A percentile compares a stretch with the other conserved stretches of the same genome.
Conservation (phyloP, 2,888 invertebrate genomes). For the Drosophila quinaria region DNA sequence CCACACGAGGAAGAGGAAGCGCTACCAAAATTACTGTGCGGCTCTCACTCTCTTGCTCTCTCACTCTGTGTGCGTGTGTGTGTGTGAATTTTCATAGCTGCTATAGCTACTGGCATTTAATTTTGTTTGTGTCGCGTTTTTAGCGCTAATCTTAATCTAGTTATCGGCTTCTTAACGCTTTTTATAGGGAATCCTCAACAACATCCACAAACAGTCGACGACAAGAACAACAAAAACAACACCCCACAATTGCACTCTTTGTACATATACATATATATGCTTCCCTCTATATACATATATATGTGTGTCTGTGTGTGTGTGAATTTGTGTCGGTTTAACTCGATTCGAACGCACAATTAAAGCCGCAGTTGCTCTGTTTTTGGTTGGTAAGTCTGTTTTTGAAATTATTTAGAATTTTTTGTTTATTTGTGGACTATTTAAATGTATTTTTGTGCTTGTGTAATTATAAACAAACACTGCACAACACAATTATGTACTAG, state of each 20-base stretch:
- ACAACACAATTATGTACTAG: constrained; percentile 22
- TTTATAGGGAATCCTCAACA: constrained; percentile 30
- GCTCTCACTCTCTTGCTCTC: constrained; percentile 19
- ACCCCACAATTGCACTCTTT: constrained; percentile 17
- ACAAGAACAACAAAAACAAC: constrained; percentile 11
- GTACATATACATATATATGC: constrained; percentile 6
- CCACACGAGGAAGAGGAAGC: constrained; percentile 59
- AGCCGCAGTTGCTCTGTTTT: constrained; percentile 25
- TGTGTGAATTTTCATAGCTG: constrained; percentile 26
- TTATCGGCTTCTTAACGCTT: constrained; percentile 37
- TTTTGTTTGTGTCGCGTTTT: constrained; percentile 24
- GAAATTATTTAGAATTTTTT: constrained; percentile 28
- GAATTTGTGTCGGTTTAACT: constrained; percentile 7
- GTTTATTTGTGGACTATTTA: constrained; percentile 59
- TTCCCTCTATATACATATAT: not conserved
- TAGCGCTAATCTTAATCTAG: constrained; percentile 41
- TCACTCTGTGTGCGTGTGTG: constrained; percentile 16
- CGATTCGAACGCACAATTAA: constrained; percentile 23
- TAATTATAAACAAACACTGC: constrained; percentile 57
- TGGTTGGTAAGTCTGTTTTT: constrained; percentile 40
- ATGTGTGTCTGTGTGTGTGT: constrained; percentile 5
- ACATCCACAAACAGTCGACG: constrained; percentile 12
- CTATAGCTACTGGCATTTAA: constrained; percentile 18
- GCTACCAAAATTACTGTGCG: constrained; percentile 36
- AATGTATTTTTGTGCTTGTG: constrained; percentile 50